These are phyloP conservation scores for Rhagophthalmus giganteus DNA, from an alignment of 2,888 invertebrate species.

Conservation along the genomic window DNA sequence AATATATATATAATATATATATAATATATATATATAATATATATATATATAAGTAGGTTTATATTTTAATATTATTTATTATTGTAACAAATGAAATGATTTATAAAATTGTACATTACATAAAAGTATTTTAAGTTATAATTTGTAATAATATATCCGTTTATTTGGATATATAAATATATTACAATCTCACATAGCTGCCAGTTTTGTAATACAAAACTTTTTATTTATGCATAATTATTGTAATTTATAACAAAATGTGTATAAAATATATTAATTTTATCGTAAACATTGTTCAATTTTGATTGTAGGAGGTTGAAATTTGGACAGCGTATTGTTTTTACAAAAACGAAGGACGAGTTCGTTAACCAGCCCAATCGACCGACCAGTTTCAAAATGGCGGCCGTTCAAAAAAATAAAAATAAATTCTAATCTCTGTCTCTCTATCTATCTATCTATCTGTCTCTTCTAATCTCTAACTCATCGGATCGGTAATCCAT, in stretches of 20 bases:
- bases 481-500: too few species aligned
- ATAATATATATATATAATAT: constrained; percentile 4
- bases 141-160: constrained; percentile 18
- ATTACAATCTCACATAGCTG: constrained; percentile 34
- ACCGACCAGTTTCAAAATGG: neutral
- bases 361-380: too few species aligned
- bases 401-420: too few species aligned
- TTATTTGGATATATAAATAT: too few species aligned
- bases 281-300: constrained; percentile 40
- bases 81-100: constrained; percentile 10
- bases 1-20: constrained; percentile 2
- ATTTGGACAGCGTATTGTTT: neutral
- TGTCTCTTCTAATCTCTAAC: too few species aligned
- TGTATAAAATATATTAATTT: constrained; percentile 55
- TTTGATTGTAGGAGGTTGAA: neutral
- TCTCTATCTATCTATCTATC: too few species aligned
- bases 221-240: constrained; percentile 51
- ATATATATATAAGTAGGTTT: constrained; percentile 3
- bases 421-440: too few species aligned
- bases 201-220: constrained; percentile 45
- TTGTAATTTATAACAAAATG: constrained; percentile 54
- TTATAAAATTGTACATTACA: constrained; percentile 18
- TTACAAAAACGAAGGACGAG: neutral
- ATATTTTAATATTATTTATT: constrained; percentile 20
- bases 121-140: constrained; percentile 14